Evolutionary conservation across 2,888 invertebrate species (phyloP).

Genomic region (Ormyrus labotus): DNA sequence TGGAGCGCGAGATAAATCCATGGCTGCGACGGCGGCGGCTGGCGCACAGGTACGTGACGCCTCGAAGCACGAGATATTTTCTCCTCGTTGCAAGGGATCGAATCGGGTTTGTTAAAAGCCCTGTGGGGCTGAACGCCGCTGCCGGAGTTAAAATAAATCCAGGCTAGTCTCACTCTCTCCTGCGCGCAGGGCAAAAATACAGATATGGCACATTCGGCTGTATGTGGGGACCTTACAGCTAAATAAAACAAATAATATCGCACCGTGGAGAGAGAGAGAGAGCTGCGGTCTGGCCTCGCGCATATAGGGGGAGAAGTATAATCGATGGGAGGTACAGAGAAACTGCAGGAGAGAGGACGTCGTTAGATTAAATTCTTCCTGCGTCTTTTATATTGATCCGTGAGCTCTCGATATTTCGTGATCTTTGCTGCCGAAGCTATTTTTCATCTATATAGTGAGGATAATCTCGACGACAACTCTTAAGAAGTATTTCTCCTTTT

Average conservation of each 20-base stretch:
- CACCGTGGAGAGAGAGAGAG: constrained; percentile 7
- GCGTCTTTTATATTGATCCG: not conserved
- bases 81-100: constrained; percentile 56
- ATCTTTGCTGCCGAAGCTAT: constrained; percentile 13
- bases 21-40: constrained; percentile 20
- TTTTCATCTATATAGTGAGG: not conserved
- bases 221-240: constrained; percentile 34
- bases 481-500: no score
- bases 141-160: constrained; percentile 59
- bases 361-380: constrained; percentile 25
- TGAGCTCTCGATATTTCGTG: not conserved
- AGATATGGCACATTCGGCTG: constrained; percentile 34
- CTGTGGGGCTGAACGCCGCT: constrained; percentile 52
- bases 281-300: not conserved
- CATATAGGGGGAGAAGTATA: not conserved
- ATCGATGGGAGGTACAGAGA: constrained; percentile 11
- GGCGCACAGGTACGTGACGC: constrained; percentile 57
- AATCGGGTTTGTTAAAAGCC: constrained; percentile 61
- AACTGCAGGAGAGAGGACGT: not conserved
- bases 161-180: constrained; percentile 39
- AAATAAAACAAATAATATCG: constrained; percentile 50
- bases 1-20: constrained; percentile 60
- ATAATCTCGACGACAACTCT: not conserved
- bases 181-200: constrained; percentile 40
- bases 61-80: constrained; percentile 57